These are phyloP conservation scores for Ciconia maguari DNA, from an alignment of 2,113 vertebrate genomes.

Conservation along the genomic window DNA sequence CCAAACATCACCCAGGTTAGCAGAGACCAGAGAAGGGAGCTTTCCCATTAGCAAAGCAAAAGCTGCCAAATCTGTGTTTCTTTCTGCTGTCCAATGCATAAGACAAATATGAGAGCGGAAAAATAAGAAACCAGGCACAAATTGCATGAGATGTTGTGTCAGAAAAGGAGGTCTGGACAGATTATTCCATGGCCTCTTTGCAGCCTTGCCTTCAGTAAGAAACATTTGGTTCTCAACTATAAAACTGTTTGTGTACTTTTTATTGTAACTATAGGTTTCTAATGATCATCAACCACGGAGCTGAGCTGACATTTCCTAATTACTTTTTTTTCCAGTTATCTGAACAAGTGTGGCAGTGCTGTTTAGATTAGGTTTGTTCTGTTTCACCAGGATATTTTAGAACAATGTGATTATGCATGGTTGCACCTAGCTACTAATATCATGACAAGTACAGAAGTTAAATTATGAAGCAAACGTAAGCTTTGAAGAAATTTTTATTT, in stretches of 20 bases:
- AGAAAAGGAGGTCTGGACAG: background rate
- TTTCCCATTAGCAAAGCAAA: background rate
- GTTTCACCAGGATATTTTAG: slow-evolving; percentile 61
- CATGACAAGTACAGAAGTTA: slow-evolving; percentile 80
- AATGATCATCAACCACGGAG: background rate
- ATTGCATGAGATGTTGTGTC: background rate
- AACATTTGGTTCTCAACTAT: background rate
- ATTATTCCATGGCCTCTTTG: background rate
- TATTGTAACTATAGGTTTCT: background rate
- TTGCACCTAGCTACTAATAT: slow-evolving; percentile 70
- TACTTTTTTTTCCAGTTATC: slow-evolving; percentile 14
- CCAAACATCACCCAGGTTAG: background rate
- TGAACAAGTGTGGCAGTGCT: slow-evolving; percentile 24
- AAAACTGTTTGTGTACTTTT: background rate
- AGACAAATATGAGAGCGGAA: background rate
- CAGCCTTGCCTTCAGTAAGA: background rate
- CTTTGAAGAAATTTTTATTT: slow-evolving; percentile 85
- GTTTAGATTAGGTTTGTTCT: slow-evolving; percentile 58
- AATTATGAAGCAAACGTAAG: slow-evolving; percentile 83
- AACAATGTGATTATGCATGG: slow-evolving; percentile 72
- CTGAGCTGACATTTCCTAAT: background rate
- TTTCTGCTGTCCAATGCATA: background rate
- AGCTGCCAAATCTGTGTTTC: background rate
- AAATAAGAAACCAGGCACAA: background rate
- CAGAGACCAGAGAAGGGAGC: background rate